A percentile compares a stretch with the other conserved stretches of the same genome.
Conservation (phyloP, 2,888 invertebrate species). For the Synanthedon andrenaeformis region DNA sequence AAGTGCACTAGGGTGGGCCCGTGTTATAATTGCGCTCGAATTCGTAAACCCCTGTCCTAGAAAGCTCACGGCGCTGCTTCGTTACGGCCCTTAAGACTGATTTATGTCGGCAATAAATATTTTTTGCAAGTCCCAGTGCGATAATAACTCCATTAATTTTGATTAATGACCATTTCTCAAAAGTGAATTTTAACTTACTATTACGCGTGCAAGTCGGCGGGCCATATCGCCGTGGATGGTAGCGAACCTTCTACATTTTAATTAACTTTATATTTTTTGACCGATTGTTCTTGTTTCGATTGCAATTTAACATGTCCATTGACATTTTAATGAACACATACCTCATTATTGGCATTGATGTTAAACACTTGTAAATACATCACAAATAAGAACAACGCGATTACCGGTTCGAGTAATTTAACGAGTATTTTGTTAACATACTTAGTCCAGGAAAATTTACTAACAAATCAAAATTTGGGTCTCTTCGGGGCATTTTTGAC, state of each 20-base stretch:
- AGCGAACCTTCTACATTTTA: conserved; percentile 46
- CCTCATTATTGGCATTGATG: conserved; percentile 1
- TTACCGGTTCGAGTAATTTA: too few relatives aligned
- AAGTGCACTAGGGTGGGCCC: conserved; percentile 1
- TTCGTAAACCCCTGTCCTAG: conserved; percentile 48
- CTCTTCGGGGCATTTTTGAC: too few relatives aligned
- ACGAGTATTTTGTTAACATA: too few relatives aligned
- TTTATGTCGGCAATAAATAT: conserved; percentile 65
- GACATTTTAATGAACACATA: conserved; percentile 19
- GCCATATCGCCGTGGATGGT: conserved; percentile 38
- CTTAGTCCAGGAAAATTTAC: too few relatives aligned
- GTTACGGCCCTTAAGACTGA: conserved; percentile 66
- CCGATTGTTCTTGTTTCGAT: conserved; percentile 49
- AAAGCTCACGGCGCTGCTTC: conserved; percentile 54
- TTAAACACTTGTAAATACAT: not conserved
- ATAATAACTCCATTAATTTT: conserved; percentile 71
- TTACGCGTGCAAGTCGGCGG: conserved; percentile 22
- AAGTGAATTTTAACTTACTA: conserved; percentile 57
- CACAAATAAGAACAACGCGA: not conserved
- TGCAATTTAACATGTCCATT: conserved; percentile 25
- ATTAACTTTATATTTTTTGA: conserved; percentile 45
- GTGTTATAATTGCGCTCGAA: conserved; percentile 24
- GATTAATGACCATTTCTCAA: conserved; percentile 68
- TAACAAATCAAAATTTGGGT: too few relatives aligned
- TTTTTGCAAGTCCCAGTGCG: conserved; percentile 68